These are phyloP conservation scores for Anorthoa munda DNA, from an alignment of 2,888 invertebrate species.

Conservation along the genomic window DNA sequence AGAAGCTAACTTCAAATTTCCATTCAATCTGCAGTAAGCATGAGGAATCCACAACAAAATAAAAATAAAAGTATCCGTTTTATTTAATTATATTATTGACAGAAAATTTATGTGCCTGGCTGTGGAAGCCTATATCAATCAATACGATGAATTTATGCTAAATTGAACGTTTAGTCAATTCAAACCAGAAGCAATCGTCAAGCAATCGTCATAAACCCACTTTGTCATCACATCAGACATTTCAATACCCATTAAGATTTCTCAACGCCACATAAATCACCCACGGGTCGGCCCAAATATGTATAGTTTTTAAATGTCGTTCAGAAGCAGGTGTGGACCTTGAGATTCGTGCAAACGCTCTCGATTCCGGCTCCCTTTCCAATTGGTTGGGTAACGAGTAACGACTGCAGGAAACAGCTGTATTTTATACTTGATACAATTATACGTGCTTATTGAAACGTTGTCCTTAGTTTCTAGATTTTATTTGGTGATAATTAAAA, in stretches of 20 bases:
- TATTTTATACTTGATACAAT: slow-evolving; percentile 78
- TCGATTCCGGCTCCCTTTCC: slow-evolving; percentile 87
- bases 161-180: slow-evolving; percentile 8
- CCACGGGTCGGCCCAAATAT: slow-evolving; percentile 67
- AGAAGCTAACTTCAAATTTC: too few species aligned
- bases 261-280: slow-evolving; percentile 68
- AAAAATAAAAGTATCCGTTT: too few species aligned
- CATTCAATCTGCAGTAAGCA: too few species aligned
- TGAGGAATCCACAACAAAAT: too few species aligned
- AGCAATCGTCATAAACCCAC: slow-evolving; percentile 12
- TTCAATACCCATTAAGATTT: slow-evolving; percentile 55
- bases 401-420: slow-evolving; percentile 72
- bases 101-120: too few species aligned
- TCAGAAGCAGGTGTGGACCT: slow-evolving; percentile 78
- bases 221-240: slow-evolving; percentile 43
- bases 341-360: slow-evolving; percentile 78
- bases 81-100: too few species aligned
- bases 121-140: too few species aligned
- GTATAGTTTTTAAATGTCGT: slow-evolving; percentile 77
- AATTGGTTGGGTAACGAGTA: slow-evolving; percentile 80
- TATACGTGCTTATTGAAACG: slow-evolving; percentile 62
- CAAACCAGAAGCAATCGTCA: slow-evolving; percentile 15
- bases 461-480: slow-evolving; percentile 12
- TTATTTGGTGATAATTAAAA: slow-evolving; percentile 9
- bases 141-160: background rate